These are phyloP conservation scores for Arion vulgaris DNA, from an alignment of 1,140 invertebrate species.

Conservation along the genomic window DNA sequence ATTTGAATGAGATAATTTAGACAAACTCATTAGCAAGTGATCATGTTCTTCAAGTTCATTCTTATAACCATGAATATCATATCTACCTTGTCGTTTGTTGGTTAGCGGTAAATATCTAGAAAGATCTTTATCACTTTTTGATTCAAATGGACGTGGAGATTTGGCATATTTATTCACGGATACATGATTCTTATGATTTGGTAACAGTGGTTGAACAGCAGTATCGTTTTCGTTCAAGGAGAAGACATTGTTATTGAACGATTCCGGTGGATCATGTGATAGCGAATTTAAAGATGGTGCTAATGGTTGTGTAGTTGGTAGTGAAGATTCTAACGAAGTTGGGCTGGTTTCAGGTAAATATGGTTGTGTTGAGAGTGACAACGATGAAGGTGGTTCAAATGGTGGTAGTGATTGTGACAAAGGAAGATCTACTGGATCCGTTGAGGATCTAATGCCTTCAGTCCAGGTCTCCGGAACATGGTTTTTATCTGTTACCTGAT, in stretches of 20 bases:
- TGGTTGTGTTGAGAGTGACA: background rate
- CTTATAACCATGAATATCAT: background rate
- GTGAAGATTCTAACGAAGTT: background rate
- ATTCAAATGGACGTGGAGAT: background rate
- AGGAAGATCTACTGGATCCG: background rate
- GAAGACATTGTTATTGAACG: background rate
- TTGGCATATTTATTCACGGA: background rate
- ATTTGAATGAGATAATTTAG: conserved; percentile 7
- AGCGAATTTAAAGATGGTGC: background rate
- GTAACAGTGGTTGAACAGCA: background rate
- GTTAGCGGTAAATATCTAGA: background rate
- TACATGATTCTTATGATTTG: background rate
- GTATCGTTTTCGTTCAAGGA: background rate
- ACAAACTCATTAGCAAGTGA: background rate
- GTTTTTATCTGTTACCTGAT: background rate
- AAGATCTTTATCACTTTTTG: conserved; percentile 3
- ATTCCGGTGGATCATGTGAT: background rate
- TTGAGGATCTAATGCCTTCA: background rate
- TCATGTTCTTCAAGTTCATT: background rate
- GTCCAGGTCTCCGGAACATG: background rate
- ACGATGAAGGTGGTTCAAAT: background rate
- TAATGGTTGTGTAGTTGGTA: background rate
- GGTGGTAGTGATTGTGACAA: background rate
- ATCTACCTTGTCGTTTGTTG: background rate
- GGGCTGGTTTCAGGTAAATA: background rate